Percentiles rank a stretch among this genome's conserved stretches.
Evolutionary conservation across 1,140 invertebrate genomes (phyloP).

Genomic region (Stegodyphus dumicola): DNA sequence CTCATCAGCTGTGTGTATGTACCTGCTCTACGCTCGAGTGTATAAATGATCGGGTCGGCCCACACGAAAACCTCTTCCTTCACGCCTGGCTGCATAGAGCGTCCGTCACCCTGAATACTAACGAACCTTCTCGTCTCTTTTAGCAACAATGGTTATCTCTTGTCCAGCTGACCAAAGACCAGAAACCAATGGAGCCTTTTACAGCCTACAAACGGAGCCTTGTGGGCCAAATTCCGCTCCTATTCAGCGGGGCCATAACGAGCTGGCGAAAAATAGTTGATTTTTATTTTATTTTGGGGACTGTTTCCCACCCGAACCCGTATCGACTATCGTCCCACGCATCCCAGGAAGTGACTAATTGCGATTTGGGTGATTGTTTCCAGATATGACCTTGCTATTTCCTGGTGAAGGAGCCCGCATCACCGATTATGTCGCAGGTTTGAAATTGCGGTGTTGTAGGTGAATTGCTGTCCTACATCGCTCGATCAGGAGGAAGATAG

Average conservation of each 20-base stretch:
- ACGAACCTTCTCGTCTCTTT: constrained; percentile 2
- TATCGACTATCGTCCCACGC: constrained; percentile 21
- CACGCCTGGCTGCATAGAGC: constrained; percentile 10
- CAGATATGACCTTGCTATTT: constrained; percentile 20
- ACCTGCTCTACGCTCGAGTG: too few relatives aligned
- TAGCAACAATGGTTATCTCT: not conserved
- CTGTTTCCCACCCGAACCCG: too few relatives aligned
- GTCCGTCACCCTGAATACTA: constrained; percentile 6
- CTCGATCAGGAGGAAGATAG: too few relatives aligned
- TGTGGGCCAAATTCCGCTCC: not conserved
- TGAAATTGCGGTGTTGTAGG: not conserved
- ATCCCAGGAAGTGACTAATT: constrained; percentile 46
- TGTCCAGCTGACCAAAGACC: constrained; percentile 17
- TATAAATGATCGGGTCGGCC: too few relatives aligned
- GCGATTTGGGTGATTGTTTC: constrained; percentile 12
- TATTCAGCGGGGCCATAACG: not conserved
- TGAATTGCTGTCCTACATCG: too few relatives aligned
- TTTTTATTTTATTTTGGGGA: too few relatives aligned
- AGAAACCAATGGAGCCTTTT: constrained; percentile 22
- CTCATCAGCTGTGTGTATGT: too few relatives aligned
- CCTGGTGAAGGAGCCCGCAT: constrained; percentile 30
- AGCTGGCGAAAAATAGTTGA: too few relatives aligned
- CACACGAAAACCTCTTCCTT: not conserved
- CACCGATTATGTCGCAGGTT: not conserved
- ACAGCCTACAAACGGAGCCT: not conserved